Conservation (phyloP, 2,113 vertebrate species). For the Catharus fuscescens region DNA sequence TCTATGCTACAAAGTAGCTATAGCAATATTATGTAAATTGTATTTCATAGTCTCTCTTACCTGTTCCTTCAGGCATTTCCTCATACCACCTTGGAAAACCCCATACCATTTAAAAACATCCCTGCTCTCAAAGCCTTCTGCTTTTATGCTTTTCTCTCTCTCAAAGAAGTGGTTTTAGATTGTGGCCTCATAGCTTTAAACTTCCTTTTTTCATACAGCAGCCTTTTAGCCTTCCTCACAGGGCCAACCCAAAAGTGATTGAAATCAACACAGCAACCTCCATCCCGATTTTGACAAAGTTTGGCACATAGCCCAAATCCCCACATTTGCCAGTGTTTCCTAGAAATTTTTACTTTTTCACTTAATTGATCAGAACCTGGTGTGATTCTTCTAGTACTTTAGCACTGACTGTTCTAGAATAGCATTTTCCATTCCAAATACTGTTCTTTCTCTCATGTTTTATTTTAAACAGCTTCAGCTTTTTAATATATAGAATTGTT, state of each 20-base stretch:
- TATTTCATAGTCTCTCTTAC: background rate
- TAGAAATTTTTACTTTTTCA: background rate
- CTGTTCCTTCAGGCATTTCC: conserved; percentile 18
- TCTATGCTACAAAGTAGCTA: background rate
- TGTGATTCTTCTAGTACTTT: background rate
- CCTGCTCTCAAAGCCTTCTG: background rate
- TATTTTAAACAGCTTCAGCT: conserved; percentile 18
- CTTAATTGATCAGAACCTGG: background rate
- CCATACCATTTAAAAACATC: background rate
- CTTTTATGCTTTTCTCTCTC: background rate
- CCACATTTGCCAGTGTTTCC: background rate
- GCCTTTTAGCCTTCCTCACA: background rate
- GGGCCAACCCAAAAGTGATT: background rate
- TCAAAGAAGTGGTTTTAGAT: background rate
- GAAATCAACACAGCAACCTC: background rate
- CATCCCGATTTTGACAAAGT: background rate
- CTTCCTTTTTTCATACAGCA: background rate
- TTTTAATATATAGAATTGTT: conserved; percentile 4
- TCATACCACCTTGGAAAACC: background rate
- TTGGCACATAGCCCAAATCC: background rate
- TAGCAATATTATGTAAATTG: background rate
- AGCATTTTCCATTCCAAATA: background rate
- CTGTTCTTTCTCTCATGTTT: background rate
- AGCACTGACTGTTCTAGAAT: background rate
- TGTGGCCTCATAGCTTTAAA: background rate